Percentiles rank a stretch among this genome's conserved stretches.
Evolutionary conservation across 2,888 invertebrate species (phyloP).

Genomic region (Aphidoletes aphidimyza): DNA sequence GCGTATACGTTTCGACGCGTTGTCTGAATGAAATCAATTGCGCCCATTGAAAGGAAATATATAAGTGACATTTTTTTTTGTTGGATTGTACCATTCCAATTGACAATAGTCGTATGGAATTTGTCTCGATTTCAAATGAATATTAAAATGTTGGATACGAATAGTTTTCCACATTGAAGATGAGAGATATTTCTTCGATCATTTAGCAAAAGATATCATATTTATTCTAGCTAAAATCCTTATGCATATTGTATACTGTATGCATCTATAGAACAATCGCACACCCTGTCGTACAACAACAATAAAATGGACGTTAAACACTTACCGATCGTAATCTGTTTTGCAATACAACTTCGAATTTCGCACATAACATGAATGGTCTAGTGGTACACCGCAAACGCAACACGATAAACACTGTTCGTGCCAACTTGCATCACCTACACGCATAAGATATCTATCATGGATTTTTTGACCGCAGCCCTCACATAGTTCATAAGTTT

Average conservation of each 20-base stretch:
- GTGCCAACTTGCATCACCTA: conserved; percentile 95
- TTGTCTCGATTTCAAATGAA: too few relatives aligned
- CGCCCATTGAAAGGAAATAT: not conserved
- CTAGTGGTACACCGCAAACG: conserved; percentile 89
- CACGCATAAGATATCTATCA: conserved; percentile 94
- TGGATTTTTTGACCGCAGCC: conserved; percentile 95
- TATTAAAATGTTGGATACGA: too few relatives aligned
- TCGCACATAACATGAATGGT: conserved; percentile 93
- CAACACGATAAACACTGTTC: conserved; percentile 95
- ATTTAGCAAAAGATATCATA: too few relatives aligned
- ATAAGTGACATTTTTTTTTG: not conserved
- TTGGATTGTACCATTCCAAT: too few relatives aligned
- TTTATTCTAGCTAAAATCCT: too few relatives aligned
- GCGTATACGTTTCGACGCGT: not conserved
- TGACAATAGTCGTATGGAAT: too few relatives aligned
- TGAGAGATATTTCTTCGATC: too few relatives aligned
- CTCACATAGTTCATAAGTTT: conserved; percentile 89
- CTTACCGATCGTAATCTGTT: conserved; percentile 94
- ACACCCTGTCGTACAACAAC: too few relatives aligned
- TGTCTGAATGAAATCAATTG: not conserved
- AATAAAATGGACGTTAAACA: not conserved
- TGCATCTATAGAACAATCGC: too few relatives aligned
- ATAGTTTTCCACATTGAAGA: too few relatives aligned
- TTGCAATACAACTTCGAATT: conserved; percentile 97
- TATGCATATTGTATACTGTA: too few relatives aligned